Conservation (phyloP, 2,888 invertebrate species). For the Macrophya alboannulata region DNA sequence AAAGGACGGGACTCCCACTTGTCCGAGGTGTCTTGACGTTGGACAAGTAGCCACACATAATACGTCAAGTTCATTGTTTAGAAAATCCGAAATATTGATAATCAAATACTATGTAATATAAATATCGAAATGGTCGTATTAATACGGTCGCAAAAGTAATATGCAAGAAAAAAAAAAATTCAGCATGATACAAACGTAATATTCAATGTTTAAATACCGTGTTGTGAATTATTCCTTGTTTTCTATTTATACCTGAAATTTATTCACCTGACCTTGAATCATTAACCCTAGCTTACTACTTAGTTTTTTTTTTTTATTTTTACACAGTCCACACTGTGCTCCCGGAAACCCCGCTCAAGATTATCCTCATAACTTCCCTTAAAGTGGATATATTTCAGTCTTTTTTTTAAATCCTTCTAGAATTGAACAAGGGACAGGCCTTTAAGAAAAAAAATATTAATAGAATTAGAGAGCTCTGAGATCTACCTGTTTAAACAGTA, state of each 20-base stretch:
- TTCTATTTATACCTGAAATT: conserved; percentile 42
- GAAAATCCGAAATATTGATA: not conserved
- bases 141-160: not conserved
- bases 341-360: no score
- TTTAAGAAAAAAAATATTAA: no score
- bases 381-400: no score
- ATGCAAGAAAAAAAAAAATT: not conserved
- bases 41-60: not conserved
- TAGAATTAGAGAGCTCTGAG: no score
- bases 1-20: not conserved
- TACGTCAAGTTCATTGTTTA: not conserved
- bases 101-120: not conserved
- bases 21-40: not conserved
- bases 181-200: not conserved
- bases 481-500: no score
- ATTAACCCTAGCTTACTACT: conserved; percentile 2
- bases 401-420: no score
- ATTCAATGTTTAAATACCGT: not conserved
- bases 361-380: no score
- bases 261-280: not conserved
- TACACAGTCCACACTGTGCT: not conserved
- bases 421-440: no score
- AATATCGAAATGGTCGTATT: not conserved
- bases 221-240: not conserved
- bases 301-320: not conserved